Conservation (phyloP, 1,140 invertebrate species). For the Trialeurodes vaporariorum region DNA sequence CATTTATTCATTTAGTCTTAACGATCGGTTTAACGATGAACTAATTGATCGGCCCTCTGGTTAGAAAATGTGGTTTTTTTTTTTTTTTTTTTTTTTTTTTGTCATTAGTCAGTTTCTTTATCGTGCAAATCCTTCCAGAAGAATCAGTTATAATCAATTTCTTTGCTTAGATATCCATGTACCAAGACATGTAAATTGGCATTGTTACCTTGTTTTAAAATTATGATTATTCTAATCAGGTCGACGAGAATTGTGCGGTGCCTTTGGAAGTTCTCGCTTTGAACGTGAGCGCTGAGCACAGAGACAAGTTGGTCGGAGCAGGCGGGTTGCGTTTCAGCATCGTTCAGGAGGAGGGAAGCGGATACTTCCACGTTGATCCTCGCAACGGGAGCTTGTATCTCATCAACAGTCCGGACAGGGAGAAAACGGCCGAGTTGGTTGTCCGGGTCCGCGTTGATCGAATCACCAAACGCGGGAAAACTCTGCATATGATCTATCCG, state of each 20-base stretch:
- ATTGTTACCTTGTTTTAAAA: background rate
- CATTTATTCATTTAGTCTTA: no score
- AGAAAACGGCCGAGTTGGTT: constrained; percentile 49
- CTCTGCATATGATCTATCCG: constrained; percentile 53
- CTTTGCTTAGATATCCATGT: no score
- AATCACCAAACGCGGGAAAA: constrained; percentile 44
- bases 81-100: no score
- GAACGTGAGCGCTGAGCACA: constrained; percentile 45
- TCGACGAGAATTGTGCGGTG: constrained; percentile 57
- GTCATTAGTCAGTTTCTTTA: no score
- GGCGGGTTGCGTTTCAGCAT: constrained; percentile 37
- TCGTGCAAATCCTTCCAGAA: no score
- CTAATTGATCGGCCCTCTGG: no score
- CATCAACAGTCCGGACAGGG: constrained; percentile 53
- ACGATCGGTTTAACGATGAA: no score
- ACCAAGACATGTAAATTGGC: background rate
- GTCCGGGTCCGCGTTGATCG: constrained; percentile 54
- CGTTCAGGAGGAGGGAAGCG: constrained; percentile 39
- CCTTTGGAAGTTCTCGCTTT: constrained; percentile 55
- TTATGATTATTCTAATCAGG: constrained; percentile 21
- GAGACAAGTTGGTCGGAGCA: constrained; percentile 24
- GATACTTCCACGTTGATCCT: constrained; percentile 53
- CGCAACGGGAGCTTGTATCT: constrained; percentile 58
- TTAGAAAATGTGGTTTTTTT: no score
- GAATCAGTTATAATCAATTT: no score